Base-by-base conservation (phyloP, 2,797 vertebrate genomes). In the Phoebastria nigripes region DNA sequence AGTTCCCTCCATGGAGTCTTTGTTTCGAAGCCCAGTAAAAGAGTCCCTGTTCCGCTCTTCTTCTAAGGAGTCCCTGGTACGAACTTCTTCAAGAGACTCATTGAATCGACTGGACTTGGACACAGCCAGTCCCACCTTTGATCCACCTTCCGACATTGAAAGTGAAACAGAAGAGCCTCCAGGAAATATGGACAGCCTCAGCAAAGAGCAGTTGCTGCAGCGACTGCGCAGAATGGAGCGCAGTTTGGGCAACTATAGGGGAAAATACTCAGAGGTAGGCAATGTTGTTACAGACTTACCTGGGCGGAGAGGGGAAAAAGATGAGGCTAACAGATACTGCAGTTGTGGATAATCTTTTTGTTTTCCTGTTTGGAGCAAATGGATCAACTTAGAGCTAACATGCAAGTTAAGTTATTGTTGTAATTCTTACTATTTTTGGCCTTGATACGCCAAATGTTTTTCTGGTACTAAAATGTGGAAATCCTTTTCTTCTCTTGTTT, bases 1-100 rank as follows among this genome's bases (percentile, higher is more conserved):
- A 74, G 99, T 99, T 76, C 99, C 99, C 52, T 99, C 99, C 4
- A 88, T 99, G 98, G 99, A 99, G 97, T 99, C 99, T 44, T 94
- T 99, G 95, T 98, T 99, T 94, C 98, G 98, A 46, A 99, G 98
- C 69, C 98, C 99, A 2, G 97, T 98, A 46, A 99, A 98, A 61
- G 98, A 99, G 87, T 98, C 97, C 59, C 97, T 99, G 12, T 99
- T 99, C 89, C 98, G 97, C 81, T 99, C 99, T 54, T 97, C 99
- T 52, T 99, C 99, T 5, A 99, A 98, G 97, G 99, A 99, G 91
- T 99, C 97, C 89, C 97, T 99, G 82, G 98, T 98, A 42, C 98
- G 98, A 82, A 99, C 98, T 31, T 96, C 98, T 31, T 99, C 99
- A 3, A 98, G 98, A 19, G 99, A 99, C 10, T 99, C 99, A 2